phyloP scores from a whole-genome alignment of 2,888 invertebrate species.

The Rotaria magnacalcarata region DNA sequence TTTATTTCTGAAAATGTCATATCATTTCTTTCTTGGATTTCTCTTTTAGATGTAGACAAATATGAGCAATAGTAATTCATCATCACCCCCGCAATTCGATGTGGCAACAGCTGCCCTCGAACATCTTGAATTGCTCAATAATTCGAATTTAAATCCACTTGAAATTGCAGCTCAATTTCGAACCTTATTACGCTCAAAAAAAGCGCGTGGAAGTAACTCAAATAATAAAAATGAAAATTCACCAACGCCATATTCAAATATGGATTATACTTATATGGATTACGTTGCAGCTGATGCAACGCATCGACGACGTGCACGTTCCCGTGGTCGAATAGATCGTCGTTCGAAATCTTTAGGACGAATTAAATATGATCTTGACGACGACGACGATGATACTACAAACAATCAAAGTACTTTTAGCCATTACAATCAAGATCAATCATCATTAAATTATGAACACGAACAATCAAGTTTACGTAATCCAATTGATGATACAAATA shows the following conservation, averaged over 20 bases:
- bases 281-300: neutral
- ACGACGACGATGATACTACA: neutral
- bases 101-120: conserved; percentile 17
- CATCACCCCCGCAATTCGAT: conserved; percentile 17
- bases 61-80: conserved; percentile 4
- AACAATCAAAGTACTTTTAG: neutral
- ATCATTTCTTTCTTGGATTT: neutral
- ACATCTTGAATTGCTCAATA: conserved; percentile 31
- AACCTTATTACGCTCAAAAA: neutral
- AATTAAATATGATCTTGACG: conserved; percentile 28
- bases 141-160: conserved; percentile 6
- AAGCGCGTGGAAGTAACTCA: neutral
- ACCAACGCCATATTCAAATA: neutral
- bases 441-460: neutral
- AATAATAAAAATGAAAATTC: neutral
- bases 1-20: neutral
- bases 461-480: conserved; percentile 20
- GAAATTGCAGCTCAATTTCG: conserved; percentile 18
- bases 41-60: neutral
- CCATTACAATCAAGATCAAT: neutral
- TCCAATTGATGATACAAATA: conserved; percentile 12
- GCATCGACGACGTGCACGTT: conserved; percentile 25
- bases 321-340: neutral
- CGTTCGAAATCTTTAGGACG: conserved; percentile 25
- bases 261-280: conserved; percentile 18